Conservation (phyloP, 2,888 invertebrate species). For the Drosophila dives region DNA sequence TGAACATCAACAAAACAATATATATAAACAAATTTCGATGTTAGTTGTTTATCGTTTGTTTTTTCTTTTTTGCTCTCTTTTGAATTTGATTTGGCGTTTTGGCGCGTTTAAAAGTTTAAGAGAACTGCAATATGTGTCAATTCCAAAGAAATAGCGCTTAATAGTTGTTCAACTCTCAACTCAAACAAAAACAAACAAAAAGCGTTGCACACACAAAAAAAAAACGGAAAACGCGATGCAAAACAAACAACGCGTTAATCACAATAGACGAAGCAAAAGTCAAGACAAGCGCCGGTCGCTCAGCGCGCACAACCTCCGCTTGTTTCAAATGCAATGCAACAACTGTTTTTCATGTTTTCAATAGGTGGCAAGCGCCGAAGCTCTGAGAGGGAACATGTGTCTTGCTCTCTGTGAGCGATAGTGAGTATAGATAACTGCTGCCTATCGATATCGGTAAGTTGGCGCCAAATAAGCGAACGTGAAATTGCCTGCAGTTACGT, state of each 20-base stretch:
- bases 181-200: constrained; percentile 41
- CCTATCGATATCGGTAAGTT: constrained; percentile 2
- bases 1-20: constrained; percentile 39
- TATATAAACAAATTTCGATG: constrained; percentile 43
- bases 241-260: constrained; percentile 32
- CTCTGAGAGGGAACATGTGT: constrained; percentile 15
- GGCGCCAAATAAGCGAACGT: neutral
- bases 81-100: neutral
- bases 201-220: constrained; percentile 6
- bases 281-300: constrained; percentile 19
- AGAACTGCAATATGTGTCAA: constrained; percentile 13
- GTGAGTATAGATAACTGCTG: neutral
- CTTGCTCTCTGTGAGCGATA: constrained; percentile 8
- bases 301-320: constrained; percentile 13
- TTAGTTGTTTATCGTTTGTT: constrained; percentile 25
- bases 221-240: constrained; percentile 9
- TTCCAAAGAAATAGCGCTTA: constrained; percentile 4
- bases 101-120: constrained; percentile 33
- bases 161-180: constrained; percentile 11
- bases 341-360: constrained; percentile 35
- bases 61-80: constrained; percentile 1
- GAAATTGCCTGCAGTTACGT: neutral
- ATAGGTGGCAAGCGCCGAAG: constrained; percentile 10
- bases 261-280: constrained; percentile 36
- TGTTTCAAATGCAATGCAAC: constrained; percentile 38